A percentile compares a stretch with the other conserved stretches of the same genome.
phyloP scores from a whole-genome alignment of 2,797 vertebrate genomes.

The Sciurus carolinensis region DNA sequence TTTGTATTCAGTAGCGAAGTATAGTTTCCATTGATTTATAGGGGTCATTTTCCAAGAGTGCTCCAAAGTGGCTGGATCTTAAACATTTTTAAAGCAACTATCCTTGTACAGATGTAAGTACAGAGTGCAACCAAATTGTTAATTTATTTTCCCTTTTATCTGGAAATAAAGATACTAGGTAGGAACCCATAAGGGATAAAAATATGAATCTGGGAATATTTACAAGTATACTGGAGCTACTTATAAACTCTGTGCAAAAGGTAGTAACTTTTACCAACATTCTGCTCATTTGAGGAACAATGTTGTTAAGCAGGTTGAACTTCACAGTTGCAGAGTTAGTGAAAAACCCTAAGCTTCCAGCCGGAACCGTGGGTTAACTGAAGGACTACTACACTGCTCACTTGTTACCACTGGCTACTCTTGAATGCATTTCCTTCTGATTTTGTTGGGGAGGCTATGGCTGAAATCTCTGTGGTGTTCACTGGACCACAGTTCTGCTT shows the following conservation, averaged over 20 bases:
- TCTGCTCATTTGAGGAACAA: background rate
- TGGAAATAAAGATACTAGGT: too few relatives aligned
- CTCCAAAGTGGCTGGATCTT: conserved; percentile 3
- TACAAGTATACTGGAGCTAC: background rate
- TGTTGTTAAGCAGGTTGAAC: background rate
- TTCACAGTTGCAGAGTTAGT: background rate
- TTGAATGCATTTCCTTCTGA: background rate
- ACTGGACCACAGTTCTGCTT: background rate
- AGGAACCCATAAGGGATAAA: background rate
- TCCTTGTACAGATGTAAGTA: conserved; percentile 11
- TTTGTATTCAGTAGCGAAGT: conserved; percentile 60
- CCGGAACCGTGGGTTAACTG: background rate
- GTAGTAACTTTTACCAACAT: conserved; percentile 30
- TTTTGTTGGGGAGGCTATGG: background rate
- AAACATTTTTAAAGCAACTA: conserved; percentile 40
- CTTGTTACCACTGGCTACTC: background rate
- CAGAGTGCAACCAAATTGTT: conserved; percentile 20
- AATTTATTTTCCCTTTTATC: background rate
- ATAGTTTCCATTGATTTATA: conserved; percentile 64
- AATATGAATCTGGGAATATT: background rate
- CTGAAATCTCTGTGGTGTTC: background rate
- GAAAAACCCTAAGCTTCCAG: background rate
- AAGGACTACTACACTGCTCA: background rate
- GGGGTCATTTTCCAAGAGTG: conserved; percentile 37
- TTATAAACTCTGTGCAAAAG: background rate